phyloP scores from a whole-genome alignment of 2,113 vertebrate species.

The Oryzias melastigma region DNA sequence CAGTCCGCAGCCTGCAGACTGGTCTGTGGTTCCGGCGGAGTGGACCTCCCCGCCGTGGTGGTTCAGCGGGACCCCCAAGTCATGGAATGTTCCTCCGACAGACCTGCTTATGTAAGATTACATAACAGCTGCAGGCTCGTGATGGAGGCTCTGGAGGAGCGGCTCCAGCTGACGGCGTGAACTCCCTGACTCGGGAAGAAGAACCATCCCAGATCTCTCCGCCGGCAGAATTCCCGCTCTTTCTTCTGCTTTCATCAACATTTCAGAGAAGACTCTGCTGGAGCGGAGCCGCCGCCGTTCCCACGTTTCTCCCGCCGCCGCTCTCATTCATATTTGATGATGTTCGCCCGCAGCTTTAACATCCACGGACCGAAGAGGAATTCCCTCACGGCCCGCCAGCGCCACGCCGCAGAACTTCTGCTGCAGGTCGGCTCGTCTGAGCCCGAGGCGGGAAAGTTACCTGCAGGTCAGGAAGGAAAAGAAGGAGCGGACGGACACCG shows the following conservation, averaged over 20 bases:
- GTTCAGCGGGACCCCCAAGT: slow-evolving; percentile 58
- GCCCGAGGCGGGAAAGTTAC: slow-evolving; percentile 22
- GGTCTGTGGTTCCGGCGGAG: slow-evolving; percentile 1
- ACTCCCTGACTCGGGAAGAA: slow-evolving; percentile 62
- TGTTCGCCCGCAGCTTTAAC: slow-evolving; percentile 70
- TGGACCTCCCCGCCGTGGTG: slow-evolving; percentile 42
- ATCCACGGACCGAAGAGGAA: slow-evolving; percentile 70
- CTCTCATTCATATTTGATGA: slow-evolving; percentile 75
- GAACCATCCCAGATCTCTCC: too few relatives aligned
- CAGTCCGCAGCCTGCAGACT: slow-evolving; percentile 20
- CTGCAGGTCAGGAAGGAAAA: too few relatives aligned
- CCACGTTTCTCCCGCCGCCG: slow-evolving; percentile 35
- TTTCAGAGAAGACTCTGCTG: slow-evolving; percentile 2
- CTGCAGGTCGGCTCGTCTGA: slow-evolving; percentile 8
- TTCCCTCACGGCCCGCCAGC: slow-evolving; percentile 56
- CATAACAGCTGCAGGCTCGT: slow-evolving; percentile 75
- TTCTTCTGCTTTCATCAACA: background rate
- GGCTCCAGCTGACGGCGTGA: slow-evolving; percentile 64
- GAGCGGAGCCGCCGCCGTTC: slow-evolving; percentile 7
- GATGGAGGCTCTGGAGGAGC: slow-evolving; percentile 40
- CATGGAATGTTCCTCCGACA: slow-evolving; percentile 77
- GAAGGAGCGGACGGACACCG: too few relatives aligned
- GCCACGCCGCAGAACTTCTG: slow-evolving; percentile 32
- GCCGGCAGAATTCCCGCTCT: too few relatives aligned
- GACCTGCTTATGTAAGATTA: slow-evolving; percentile 77